A percentile compares a stretch with the other conserved stretches of the same genome.
Evolutionary conservation across 2,113 vertebrate species (phyloP).

Genomic region (Chiloscyllium plagiosum): DNA sequence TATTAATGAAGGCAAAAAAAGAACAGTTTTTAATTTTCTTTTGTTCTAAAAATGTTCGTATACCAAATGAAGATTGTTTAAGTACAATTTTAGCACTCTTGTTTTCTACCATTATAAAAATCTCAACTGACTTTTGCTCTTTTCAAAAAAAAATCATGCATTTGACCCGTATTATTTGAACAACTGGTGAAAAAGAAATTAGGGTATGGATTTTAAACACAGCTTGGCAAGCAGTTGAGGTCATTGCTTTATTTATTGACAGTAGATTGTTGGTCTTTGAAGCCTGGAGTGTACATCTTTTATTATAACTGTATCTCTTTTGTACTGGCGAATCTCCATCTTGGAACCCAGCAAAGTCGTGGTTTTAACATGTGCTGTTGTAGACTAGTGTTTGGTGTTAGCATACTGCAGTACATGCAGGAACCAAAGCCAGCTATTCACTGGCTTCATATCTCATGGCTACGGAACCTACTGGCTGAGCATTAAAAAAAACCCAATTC

Average conservation of each 20-base stretch:
- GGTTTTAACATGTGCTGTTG: conserved; percentile 37
- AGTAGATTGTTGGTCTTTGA: conserved; percentile 28
- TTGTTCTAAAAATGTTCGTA: background rate
- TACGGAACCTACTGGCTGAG: conserved; percentile 16
- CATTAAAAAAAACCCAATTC: conserved; percentile 32
- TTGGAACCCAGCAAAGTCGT: conserved; percentile 28
- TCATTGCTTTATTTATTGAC: conserved; percentile 32
- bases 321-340: conserved; percentile 30
- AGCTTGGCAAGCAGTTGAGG: conserved; percentile 23
- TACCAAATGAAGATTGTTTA: background rate
- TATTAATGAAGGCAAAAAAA: background rate
- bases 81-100: background rate
- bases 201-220: background rate
- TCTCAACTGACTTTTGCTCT: background rate
- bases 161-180: background rate
- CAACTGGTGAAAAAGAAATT: background rate
- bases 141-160: background rate
- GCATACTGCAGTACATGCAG: background rate
- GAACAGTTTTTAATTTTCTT: background rate
- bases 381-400: conserved; percentile 36
- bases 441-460: background rate
- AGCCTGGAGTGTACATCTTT: conserved; percentile 31
- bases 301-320: conserved; percentile 35
- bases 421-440: conserved; percentile 2
- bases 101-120: background rate